These are phyloP conservation scores for Siphlonurus alternatus DNA, from an alignment of 2,888 invertebrate genomes.

Conservation along the genomic window DNA sequence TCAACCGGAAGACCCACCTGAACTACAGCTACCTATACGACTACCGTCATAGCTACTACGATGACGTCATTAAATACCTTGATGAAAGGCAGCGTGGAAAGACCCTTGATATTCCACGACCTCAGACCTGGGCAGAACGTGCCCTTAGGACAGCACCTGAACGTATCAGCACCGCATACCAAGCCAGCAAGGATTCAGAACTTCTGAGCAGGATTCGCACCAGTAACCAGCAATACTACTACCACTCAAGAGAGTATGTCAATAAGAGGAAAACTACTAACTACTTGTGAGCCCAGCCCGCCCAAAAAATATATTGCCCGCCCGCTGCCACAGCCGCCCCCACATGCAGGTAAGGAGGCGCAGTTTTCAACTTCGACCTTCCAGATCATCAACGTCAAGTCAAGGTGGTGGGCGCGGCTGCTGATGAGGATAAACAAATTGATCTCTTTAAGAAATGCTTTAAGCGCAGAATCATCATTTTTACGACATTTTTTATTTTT, in stretches of 20 bases:
- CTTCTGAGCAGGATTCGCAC: constrained; percentile 44
- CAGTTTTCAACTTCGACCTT: no score
- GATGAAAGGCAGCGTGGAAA: constrained; percentile 56
- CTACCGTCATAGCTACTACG: constrained; percentile 72
- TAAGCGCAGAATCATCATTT: no score
- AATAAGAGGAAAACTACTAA: constrained; percentile 42
- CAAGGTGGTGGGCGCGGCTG: background rate
- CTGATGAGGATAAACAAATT: background rate
- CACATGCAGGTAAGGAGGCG: background rate
- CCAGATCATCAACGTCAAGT: background rate
- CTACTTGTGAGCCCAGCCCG: constrained; percentile 7
- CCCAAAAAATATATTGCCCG: no score
- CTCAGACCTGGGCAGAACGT: constrained; percentile 77
- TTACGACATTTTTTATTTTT: no score
- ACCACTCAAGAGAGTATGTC: constrained; percentile 57
- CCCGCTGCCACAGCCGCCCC: background rate
- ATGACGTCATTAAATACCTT: constrained; percentile 68
- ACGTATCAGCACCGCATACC: constrained; percentile 10
- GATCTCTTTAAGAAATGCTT: background rate
- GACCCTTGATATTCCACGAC: constrained; percentile 49
- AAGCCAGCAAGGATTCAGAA: constrained; percentile 26
- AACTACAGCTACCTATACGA: constrained; percentile 70
- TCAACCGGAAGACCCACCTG: constrained; percentile 69
- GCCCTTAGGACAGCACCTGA: constrained; percentile 48
- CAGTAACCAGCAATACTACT: constrained; percentile 50